Evolutionary conservation across 2,797 vertebrate species (phyloP), one percentile per base, ranked within the genome.

Genomic region (Gorsachius magnificus): DNA sequence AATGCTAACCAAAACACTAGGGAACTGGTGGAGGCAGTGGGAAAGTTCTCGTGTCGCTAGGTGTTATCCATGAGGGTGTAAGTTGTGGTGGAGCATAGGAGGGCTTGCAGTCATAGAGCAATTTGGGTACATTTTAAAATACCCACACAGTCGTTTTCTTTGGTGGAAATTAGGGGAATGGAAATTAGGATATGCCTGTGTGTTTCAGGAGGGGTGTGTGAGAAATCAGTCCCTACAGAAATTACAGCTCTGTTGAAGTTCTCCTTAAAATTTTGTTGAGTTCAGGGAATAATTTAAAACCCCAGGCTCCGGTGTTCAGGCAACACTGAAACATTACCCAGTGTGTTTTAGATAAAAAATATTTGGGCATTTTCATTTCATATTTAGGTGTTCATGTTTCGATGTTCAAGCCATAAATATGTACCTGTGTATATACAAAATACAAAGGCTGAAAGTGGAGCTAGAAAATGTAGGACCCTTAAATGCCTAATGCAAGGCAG

Each of bases 401-500:
- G 2, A n/a, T 19, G 64, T 85, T 64, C 24, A 35, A 81, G 71
- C 26, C 0, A 2, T 20, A 91, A 94, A 78, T 53, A 82, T 43
- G 31, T 80, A 29, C 15, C n/a, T 6, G 10, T 25, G n/a, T 75
- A 33, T 65, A 21, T 33, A 76, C 87, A 81, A 93, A 93, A 94
- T 57, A 81, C 3, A 71, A 56, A 82, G 61, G 87, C 77, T 85
- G 38, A 90, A 94, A 94, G 76, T 9, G 54, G 50, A 91, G 68
- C 53, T 46, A 78, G 82, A 76, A 81, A 10, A 50, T 2, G 0
- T 35, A 36, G 29, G 35, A 41, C 10, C 53, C 57, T 54, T 33
- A 20, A 80, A 91, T 41, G 7, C 31, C 58, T 82, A 61, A 43
- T 6, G 21, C 15, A 5, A 54, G 35, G 16, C 66, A 64, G 19